phyloP scores from a whole-genome alignment of 35 echinoderm and acorn worm genomes.

The Diadema setosum region DNA sequence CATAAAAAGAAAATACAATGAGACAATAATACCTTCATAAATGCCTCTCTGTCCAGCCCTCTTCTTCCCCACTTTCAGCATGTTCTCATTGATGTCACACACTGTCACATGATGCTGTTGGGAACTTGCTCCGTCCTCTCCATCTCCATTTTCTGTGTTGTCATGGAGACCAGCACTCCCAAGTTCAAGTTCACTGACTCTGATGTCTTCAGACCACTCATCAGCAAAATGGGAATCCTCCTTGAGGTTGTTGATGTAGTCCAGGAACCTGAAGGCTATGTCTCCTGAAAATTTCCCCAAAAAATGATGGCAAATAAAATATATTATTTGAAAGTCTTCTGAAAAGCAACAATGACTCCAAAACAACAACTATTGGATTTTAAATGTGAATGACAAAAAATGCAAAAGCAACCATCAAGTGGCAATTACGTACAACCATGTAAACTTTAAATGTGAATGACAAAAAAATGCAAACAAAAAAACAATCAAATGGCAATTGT shows the following conservation, averaged over 20 bases:
- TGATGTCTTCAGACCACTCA: conserved; percentile 20
- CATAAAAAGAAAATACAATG: background rate
- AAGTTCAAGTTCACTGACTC: background rate
- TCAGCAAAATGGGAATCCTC: background rate
- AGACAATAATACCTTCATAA: conserved; percentile 18
- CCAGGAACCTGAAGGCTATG: conserved; percentile 89
- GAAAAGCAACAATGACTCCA: too few species aligned
- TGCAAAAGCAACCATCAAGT: too few species aligned
- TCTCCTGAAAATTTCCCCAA: conserved; percentile 73
- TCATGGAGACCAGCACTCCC: too few species aligned
- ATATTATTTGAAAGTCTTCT: too few species aligned
- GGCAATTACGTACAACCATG: too few species aligned
- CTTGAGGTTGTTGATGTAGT: conserved; percentile 56
- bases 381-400: too few species aligned
- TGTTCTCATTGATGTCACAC: conserved; percentile 88
- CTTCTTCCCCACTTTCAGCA: conserved; percentile 81
- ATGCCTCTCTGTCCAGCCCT: conserved; percentile 73
- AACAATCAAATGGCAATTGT: too few species aligned
- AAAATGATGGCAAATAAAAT: too few species aligned
- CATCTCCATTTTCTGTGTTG: background rate
- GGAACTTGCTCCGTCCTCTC: background rate
- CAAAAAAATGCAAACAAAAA: too few species aligned
- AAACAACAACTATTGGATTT: too few species aligned
- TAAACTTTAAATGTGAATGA: too few species aligned
- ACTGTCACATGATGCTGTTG: conserved; percentile 63